Conservation (phyloP, 2,113 vertebrate species). For the Ophthalmolycus amberensis region DNA sequence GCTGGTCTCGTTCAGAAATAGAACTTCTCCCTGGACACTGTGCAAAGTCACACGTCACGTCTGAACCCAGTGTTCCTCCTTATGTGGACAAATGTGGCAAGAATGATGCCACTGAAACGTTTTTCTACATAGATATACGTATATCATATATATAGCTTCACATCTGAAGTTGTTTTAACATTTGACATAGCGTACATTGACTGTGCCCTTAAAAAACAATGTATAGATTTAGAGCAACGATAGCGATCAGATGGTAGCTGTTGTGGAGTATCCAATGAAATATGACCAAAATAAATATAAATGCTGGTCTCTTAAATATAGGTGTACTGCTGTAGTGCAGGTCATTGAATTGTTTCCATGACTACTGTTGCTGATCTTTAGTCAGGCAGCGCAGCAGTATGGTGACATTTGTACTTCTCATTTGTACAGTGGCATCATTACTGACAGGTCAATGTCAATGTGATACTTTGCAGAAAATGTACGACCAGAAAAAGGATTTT, state of each 20-base stretch:
- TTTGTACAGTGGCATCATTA: slow-evolving; percentile 3
- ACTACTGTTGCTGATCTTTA: background rate
- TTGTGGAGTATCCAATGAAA: background rate
- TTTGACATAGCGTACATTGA: slow-evolving; percentile 4
- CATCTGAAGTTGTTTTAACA: background rate
- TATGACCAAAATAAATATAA: background rate
- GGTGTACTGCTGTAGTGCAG: background rate
- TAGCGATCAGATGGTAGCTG: background rate
- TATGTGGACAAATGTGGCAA: background rate
- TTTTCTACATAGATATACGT: background rate
- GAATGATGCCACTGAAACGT: background rate
- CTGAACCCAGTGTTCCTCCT: background rate
- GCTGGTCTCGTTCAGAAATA: slow-evolving; percentile 52
- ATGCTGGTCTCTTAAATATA: background rate
- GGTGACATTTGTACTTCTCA: slow-evolving; percentile 19
- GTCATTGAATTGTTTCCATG: slow-evolving; percentile 34
- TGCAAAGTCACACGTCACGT: slow-evolving; percentile 6
- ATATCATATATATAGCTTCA: background rate
- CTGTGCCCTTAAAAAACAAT: background rate
- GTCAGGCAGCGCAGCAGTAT: background rate
- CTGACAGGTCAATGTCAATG: background rate
- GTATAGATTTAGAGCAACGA: background rate
- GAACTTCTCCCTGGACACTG: slow-evolving; percentile 25
- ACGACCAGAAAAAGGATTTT: background rate
- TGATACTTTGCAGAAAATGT: background rate